phyloP scores from a whole-genome alignment of 92 coral and sea anemone genomes.

The Siderastrea siderea region DNA sequence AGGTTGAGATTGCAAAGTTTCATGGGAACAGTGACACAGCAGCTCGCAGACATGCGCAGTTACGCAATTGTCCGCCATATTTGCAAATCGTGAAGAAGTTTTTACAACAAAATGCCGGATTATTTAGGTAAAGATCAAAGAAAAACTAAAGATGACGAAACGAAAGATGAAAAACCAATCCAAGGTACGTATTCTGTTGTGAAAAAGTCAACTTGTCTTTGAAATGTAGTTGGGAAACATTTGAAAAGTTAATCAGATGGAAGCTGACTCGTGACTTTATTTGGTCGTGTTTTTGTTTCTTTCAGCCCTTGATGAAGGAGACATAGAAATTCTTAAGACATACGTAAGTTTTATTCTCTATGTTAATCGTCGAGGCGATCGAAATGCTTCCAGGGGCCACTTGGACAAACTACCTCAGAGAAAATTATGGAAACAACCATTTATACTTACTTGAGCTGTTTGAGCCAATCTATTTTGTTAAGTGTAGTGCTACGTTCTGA shows the following conservation, averaged over 20 bases:
- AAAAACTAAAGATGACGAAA: slow-evolving; percentile 85
- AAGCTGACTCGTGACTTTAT: neutral
- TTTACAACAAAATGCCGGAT: slow-evolving; percentile 88
- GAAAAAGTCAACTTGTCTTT: neutral
- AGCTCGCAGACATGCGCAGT: slow-evolving; percentile 62
- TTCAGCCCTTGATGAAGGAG: slow-evolving; percentile 95
- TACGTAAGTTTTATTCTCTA: slow-evolving; percentile 80
- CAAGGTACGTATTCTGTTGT: slow-evolving; percentile 71
- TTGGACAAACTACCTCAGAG: neutral
- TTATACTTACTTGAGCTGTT: no score
- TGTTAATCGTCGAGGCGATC: neutral
- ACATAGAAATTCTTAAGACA: slow-evolving; percentile 96
- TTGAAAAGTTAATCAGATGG: neutral
- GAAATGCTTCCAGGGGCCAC: neutral
- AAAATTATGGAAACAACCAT: no score
- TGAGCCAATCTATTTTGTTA: no score
- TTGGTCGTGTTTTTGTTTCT: neutral
- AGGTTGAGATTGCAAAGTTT: neutral
- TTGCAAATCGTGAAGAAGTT: neutral
- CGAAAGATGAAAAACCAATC: slow-evolving; percentile 97
- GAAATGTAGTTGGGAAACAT: neutral
- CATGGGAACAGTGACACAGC: slow-evolving; percentile 54
- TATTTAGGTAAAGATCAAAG: slow-evolving; percentile 99
- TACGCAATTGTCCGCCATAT: slow-evolving; percentile 33
- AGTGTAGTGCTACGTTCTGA: no score